A percentile compares a stretch with the other conserved stretches of the same genome.
Conservation (phyloP, 2,113 vertebrate genomes). For the Xerus inauris region DNA sequence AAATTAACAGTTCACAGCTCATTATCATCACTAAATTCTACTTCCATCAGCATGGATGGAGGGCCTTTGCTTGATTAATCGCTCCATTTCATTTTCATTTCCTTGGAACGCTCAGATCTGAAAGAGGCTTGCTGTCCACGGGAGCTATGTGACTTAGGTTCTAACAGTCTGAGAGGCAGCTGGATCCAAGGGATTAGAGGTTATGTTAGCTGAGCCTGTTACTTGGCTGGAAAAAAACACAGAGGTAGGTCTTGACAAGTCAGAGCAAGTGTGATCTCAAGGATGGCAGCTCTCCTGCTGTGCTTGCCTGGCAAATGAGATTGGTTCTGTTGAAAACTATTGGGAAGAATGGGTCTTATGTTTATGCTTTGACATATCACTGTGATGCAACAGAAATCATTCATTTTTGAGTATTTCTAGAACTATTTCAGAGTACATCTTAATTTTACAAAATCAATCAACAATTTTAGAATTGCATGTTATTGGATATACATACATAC, state of each 20-base stretch:
- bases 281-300: background rate
- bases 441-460: background rate
- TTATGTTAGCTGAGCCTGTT: background rate
- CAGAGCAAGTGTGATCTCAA: background rate
- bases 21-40: background rate
- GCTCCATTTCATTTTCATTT: background rate
- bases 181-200: conserved; percentile 37
- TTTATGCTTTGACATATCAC: background rate
- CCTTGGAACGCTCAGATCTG: background rate
- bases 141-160: background rate
- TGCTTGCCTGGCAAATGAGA: background rate
- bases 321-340: background rate
- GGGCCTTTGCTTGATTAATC: background rate
- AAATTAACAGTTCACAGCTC: background rate
- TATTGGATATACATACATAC: no score
- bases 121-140: background rate
- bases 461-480: background rate
- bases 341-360: background rate
- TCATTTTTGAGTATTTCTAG: conserved; percentile 20
- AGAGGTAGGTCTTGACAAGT: conserved; percentile 45
- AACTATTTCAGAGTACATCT: background rate
- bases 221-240: background rate
- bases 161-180: background rate
- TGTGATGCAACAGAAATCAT: conserved; percentile 3
- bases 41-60: background rate